Evolutionary conservation across 2,113 vertebrate species (phyloP).

Genomic region (Cromileptes altivelis): DNA sequence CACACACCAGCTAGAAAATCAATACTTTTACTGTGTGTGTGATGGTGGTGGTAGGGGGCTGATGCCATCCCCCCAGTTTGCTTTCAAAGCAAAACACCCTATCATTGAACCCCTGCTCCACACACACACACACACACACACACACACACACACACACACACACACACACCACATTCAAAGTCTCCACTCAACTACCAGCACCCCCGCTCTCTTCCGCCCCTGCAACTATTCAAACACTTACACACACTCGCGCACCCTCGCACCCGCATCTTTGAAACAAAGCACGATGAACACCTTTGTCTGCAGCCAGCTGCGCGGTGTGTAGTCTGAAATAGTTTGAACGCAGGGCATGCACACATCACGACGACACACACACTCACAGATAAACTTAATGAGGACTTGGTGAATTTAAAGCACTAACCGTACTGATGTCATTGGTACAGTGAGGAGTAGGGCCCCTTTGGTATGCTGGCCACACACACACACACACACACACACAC

Average conservation of each 20-base stretch:
- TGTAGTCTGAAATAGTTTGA: conserved; percentile 46
- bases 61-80: conserved; percentile 29
- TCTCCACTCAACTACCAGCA: conserved; percentile 47
- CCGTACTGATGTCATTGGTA: conserved; percentile 80
- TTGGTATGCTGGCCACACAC: conserved; percentile 77
- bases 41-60: conserved; percentile 1
- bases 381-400: conserved; percentile 75
- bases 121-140: conserved; percentile 6
- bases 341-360: conserved; percentile 39
- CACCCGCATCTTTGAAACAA: conserved; percentile 68
- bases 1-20: conserved; percentile 67
- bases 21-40: conserved; percentile 50
- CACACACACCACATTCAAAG: conserved; percentile 32
- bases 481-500: not conserved
- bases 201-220: conserved; percentile 53
- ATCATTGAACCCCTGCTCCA: conserved; percentile 40
- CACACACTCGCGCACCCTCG: conserved; percentile 8
- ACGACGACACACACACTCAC: conserved; percentile 26
- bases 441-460: conserved; percentile 76
- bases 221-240: conserved; percentile 70
- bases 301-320: conserved; percentile 72
- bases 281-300: conserved; percentile 75
- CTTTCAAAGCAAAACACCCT: conserved; percentile 69
- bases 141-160: conserved; percentile 16
- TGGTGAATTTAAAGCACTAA: conserved; percentile 61